Evolutionary conservation across 1,140 invertebrate genomes (phyloP), one percentile per base, ranked within the genome.

Genomic region (Eupristina koningsbergeri): DNA sequence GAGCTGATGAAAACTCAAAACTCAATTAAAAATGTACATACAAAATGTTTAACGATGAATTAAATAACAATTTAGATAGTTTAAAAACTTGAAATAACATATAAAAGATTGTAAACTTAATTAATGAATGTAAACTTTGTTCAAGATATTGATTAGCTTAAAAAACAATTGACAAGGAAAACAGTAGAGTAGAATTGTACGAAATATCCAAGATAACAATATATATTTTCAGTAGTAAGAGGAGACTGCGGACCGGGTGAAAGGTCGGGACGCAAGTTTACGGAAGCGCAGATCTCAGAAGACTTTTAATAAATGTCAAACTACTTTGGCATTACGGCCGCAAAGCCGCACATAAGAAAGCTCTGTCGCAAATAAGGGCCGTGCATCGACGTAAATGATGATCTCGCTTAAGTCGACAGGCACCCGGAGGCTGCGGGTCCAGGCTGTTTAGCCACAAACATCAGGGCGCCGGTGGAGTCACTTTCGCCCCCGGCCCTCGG

Each of bases 351-450:
- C 26, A 79, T 67, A 80, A 80, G 41, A 53, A 80, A 50, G 63
- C 64, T 71, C 64, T n/a, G 26, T n/a, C n/a, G 39, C n/a, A 58
- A n/a, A 13, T n/a, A 29, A 0, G 13, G 76, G 7, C n/a, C 39
- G 36, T 17, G 36, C 83, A 76, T 75, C 67, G 69, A 80, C 69
- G 67, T 80, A 84, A 84, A 84, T 84, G 78, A 80, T 80, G 77
- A 80, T 84, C 53, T 80, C 71, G 26, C 36, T 58, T 67, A 58
- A 76, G 83, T 76, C 69, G 78, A 71, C 64, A 84, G 53, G 1
- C 19, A 74, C n/a, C n/a, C n/a, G 29, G 50, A 36, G 47, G 3
- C 47, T 9, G 47, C 39, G 9, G 31, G 45, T 74, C 9, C 73
- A n/a, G 45, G 29, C 13, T 31, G 64, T 45, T 71, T 76, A 76